Evolutionary conservation across 37 sponge, comb jelly and placozoan species (phyloP), one percentile per base, ranked within the genome.

Genomic region (Petrosia ficiformis): DNA sequence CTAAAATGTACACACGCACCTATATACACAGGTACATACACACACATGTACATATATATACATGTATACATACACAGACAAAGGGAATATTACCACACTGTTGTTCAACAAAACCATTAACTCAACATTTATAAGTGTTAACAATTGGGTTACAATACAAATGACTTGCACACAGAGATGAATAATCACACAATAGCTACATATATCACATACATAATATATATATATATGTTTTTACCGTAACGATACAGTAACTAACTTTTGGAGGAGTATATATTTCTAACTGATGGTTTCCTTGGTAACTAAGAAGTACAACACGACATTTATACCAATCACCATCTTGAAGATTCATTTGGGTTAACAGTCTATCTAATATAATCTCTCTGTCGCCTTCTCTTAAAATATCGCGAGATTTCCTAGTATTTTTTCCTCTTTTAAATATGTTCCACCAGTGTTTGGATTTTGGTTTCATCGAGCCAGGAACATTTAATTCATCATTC

Each of bases 211-310:
- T n/a, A n/a, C n/a, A n/a, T n/a, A n/a, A n/a, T n/a, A n/a, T n/a
- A n/a, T n/a, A n/a, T n/a, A n/a, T n/a, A n/a, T n/a, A n/a, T n/a
- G n/a, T n/a, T n/a, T n/a, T n/a, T n/a, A n/a, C n/a, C 54, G 2
- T 39, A 70, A n/a, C 42, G 16, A 34, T 39, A 70, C 41, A 25
- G 63, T 22, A 6, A 40, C 75, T 2, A 39, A 90, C 90, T 81
- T 90, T 90, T 19, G 86, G 82, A 24, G 90, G 85, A 11, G 25
- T 24, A 71, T 77, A 90, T 2, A 90, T 57, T 38, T 90, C 90
- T 8, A 90, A 29, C 41, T 90, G 86, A 34, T 72, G 77, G 34
- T 80, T 64, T 0, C 75, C 90, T 40, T 81, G 77, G 4, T 67
- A 60, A 14, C 65, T 48, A 19, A 65, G 32, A n/a, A 90, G 69